Percentiles rank a stretch among this genome's conserved stretches.
Evolutionary conservation across 2,888 invertebrate genomes (phyloP).

Genomic region (Lysandra bellargus): DNA sequence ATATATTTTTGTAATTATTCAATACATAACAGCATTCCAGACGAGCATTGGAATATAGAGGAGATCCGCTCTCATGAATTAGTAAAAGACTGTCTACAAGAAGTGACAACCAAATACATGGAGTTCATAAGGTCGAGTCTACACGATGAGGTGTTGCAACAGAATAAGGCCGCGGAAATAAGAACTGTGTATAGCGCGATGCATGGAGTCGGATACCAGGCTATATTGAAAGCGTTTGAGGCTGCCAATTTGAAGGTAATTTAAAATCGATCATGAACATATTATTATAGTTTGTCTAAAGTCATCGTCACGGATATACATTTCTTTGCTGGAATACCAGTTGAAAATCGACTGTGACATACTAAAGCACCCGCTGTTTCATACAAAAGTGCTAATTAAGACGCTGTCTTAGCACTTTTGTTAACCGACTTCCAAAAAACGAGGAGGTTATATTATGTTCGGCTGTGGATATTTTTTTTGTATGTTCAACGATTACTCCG

Average conservation of each 20-base stretch:
- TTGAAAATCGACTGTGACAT: background rate
- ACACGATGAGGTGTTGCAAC: slow-evolving; percentile 72
- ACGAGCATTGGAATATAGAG: slow-evolving; percentile 88
- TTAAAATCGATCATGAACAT: background rate
- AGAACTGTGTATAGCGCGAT: slow-evolving; percentile 96
- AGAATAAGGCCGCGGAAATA: slow-evolving; percentile 79
- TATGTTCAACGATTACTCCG: too few species aligned
- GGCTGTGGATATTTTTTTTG: too few species aligned
- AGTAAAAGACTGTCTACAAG: slow-evolving; percentile 84
- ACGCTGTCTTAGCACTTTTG: too few species aligned
- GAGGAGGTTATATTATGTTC: too few species aligned
- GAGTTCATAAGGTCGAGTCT: slow-evolving; percentile 78
- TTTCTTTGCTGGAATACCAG: background rate
- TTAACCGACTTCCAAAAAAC: too few species aligned
- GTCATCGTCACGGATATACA: background rate
- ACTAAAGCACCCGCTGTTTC: too few species aligned
- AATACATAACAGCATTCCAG: slow-evolving; percentile 79
- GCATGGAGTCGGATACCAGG: slow-evolving; percentile 97
- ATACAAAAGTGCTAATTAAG: too few species aligned
- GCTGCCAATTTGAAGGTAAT: slow-evolving; percentile 86
- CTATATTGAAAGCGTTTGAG: slow-evolving; percentile 87
- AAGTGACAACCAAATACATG: slow-evolving; percentile 85
- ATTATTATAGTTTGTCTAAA: background rate
- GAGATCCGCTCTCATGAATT: slow-evolving; percentile 77
- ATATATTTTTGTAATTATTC: slow-evolving; percentile 22